phyloP scores from a whole-genome alignment of 1,140 invertebrate species.

The Pseudomyrmex dendroicus region DNA sequence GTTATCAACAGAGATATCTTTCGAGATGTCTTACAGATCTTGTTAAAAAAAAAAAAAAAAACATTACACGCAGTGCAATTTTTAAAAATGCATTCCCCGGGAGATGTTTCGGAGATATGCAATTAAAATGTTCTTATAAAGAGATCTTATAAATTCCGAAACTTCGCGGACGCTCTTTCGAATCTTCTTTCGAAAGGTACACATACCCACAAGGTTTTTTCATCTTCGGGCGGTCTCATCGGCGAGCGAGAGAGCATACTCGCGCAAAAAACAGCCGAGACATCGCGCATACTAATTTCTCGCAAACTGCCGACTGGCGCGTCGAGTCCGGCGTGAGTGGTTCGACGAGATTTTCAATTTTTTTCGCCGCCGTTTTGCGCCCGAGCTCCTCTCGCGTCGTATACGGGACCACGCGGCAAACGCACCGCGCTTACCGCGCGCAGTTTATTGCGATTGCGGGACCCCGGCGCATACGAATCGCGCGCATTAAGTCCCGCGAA shows the following conservation, averaged over 20 bases:
- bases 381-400: conserved; percentile 4
- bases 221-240: neutral
- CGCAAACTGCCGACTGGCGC: conserved; percentile 43
- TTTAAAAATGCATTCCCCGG: neutral
- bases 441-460: conserved; percentile 63
- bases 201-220: conserved; percentile 9
- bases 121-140: too few relatives aligned
- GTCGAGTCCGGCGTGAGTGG: conserved; percentile 34
- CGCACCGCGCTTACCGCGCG: conserved; percentile 46
- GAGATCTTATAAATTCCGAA: neutral
- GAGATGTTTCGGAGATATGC: too few relatives aligned
- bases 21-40: neutral
- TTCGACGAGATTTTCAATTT: conserved; percentile 54
- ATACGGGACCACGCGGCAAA: conserved; percentile 21
- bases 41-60: neutral
- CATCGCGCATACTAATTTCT: conserved; percentile 54
- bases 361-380: conserved; percentile 49
- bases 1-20: neutral
- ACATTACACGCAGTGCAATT: neutral
- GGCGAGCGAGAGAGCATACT: neutral
- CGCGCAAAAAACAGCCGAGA: conserved; percentile 24
- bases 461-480: conserved; percentile 69
- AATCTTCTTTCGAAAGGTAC: neutral
- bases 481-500: conserved; percentile 63
- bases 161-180: neutral